phyloP scores from a whole-genome alignment of 2,797 vertebrate species.

The Bufotes viridis region DNA sequence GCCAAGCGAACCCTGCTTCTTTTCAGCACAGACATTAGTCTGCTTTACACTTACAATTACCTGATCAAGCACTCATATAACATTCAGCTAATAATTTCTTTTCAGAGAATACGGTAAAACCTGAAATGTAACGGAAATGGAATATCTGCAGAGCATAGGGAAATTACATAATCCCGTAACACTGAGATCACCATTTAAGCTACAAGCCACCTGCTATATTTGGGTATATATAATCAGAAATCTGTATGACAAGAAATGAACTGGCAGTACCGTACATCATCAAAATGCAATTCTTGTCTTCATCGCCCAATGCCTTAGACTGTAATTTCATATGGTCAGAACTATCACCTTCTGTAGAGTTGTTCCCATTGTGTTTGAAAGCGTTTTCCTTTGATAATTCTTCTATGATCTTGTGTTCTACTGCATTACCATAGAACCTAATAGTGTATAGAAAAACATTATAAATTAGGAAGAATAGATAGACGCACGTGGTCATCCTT shows the following conservation, averaged over 20 bases:
- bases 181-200: neutral
- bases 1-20: no score
- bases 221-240: neutral
- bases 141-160: neutral
- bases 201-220: slow-evolving; percentile 1
- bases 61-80: neutral
- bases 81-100: neutral
- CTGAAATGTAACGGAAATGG: neutral
- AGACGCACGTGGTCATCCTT: neutral
- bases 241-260: neutral
- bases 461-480: neutral
- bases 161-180: neutral
- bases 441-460: neutral
- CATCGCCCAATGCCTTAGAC: neutral
- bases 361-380: neutral
- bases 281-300: neutral
- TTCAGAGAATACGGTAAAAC: neutral
- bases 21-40: no score
- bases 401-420: neutral
- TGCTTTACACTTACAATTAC: no score
- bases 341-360: neutral
- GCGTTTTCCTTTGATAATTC: neutral
- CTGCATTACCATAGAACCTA: neutral
- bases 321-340: neutral
- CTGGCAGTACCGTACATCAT: neutral